These are phyloP conservation scores for Ditula angustiorana DNA, from an alignment of 2,888 invertebrate species.

Conservation along the genomic window DNA sequence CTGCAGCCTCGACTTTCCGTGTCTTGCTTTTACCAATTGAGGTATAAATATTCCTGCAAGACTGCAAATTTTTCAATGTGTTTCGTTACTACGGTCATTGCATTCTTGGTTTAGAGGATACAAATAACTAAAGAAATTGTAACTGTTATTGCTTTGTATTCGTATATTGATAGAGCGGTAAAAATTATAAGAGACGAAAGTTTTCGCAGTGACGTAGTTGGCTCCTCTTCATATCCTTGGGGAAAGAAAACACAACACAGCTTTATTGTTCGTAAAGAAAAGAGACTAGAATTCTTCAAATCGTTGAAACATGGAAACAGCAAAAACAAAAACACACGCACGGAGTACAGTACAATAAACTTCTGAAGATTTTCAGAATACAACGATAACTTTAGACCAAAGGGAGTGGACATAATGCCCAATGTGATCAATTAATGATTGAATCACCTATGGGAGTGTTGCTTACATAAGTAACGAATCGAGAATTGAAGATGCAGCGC, in stretches of 20 bases:
- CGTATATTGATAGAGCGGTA: conserved; percentile 37
- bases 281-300: conserved; percentile 44
- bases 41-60: too few species aligned
- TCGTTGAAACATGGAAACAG: conserved; percentile 51
- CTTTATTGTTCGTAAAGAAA: conserved; percentile 57
- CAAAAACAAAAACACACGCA: conserved; percentile 38
- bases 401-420: conserved; percentile 36
- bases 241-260: conserved; percentile 73
- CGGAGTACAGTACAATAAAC: background rate
- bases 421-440: conserved; percentile 44
- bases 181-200: conserved; percentile 44
- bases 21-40: too few species aligned
- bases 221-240: conserved; percentile 64
- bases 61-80: too few species aligned
- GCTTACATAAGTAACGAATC: background rate
- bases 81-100: too few species aligned
- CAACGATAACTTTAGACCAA: background rate
- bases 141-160: background rate
- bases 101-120: too few species aligned
- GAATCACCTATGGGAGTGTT: conserved; percentile 23
- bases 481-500: conserved; percentile 5
- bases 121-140: too few species aligned
- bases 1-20: too few species aligned
- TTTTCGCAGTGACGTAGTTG: conserved; percentile 45
- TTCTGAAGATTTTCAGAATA: background rate